Evolutionary conservation across 2,888 invertebrate species (phyloP), one percentile per base, ranked within the genome.

Genomic region (Archips crataeganus): DNA sequence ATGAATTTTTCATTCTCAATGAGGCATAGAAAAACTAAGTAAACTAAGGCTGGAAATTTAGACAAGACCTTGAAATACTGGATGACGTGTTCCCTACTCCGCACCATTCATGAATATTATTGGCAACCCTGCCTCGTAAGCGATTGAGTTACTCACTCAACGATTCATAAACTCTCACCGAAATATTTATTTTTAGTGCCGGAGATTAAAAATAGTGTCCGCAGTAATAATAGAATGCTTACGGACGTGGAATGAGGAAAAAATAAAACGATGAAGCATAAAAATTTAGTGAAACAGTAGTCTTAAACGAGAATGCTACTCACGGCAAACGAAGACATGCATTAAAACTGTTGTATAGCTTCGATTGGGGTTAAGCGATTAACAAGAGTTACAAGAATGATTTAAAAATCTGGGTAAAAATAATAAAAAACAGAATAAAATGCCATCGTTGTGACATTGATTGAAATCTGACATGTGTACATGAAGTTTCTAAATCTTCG

Each of bases 131-230:
- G 77, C 76, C 72, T 76, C 71, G 71, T 66, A 75, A 76, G 77
- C 77, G 77, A 79, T 77, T 72, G 77, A 74, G 78, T 79, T 78
- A 77, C 78, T 78, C 80, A 79, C 77, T 79, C 79, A 79, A 80
- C 75, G 74, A 78, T 75, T 76, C 75, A 77, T 77, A 79, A 77
- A 77, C 77, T 80, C 81, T 76, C 78, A 79, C 78, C 72, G 75
- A 82, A 84, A 82, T 81, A 80, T 82, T 81, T 82, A 79, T 82
- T 76, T 79, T 75, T 78, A 79, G 78, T 81, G 80, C 80, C 85
- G 83, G 79, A 79, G 79, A 78, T 80, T 82, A 74, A 76, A 80
- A 81, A 82, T 82, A 82, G 75, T 71, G 70, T 66, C 51, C 65
- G 68, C 77, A 80, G 80, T 80, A 81, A 70, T 74, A 65, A 65